A percentile compares a stretch with the other conserved stretches of the same genome.
phyloP scores from a whole-genome alignment of 2,888 invertebrate genomes.

The Pseudanteris insignis region DNA sequence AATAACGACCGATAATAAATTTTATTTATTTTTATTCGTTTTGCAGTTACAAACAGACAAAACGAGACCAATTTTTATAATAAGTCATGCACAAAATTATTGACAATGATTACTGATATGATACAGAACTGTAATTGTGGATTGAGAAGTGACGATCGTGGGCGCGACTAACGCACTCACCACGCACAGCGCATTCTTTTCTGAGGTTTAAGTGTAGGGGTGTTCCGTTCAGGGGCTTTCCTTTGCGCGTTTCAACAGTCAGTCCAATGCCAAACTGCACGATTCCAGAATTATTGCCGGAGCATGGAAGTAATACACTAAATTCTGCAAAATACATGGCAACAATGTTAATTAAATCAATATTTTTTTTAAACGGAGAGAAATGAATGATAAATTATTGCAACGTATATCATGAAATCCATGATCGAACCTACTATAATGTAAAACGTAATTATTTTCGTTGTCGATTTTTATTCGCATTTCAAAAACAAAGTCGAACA shows the following conservation, averaged over 20 bases:
- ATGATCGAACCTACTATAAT: no score
- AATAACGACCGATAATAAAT: slow-evolving; percentile 26
- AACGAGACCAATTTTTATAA: slow-evolving; percentile 45
- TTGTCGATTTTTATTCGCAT: no score
- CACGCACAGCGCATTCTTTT: slow-evolving; percentile 94
- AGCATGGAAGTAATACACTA: slow-evolving; percentile 86
- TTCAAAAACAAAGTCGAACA: no score
- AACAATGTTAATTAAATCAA: no score
- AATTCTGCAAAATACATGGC: slow-evolving; percentile 73
- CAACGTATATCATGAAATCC: no score
- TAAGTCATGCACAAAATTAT: slow-evolving; percentile 51
- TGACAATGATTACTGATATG: slow-evolving; percentile 59
- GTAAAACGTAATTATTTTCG: no score
- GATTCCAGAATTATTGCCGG: slow-evolving; percentile 87
- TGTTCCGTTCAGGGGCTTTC: slow-evolving; percentile 84
- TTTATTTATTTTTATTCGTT: neutral
- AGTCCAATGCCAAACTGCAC: slow-evolving; percentile 89
- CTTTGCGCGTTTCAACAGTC: slow-evolving; percentile 82
- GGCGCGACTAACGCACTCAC: slow-evolving; percentile 72
- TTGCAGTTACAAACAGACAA: no score
- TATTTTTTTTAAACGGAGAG: no score
- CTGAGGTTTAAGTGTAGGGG: slow-evolving; percentile 86
- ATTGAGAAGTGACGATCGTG: slow-evolving; percentile 63
- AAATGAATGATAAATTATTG: no score
- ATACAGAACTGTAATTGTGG: slow-evolving; percentile 65